Evolutionary conservation across 2,888 invertebrate species (phyloP).

Genomic region (Xanthorhoe spadicearia): DNA sequence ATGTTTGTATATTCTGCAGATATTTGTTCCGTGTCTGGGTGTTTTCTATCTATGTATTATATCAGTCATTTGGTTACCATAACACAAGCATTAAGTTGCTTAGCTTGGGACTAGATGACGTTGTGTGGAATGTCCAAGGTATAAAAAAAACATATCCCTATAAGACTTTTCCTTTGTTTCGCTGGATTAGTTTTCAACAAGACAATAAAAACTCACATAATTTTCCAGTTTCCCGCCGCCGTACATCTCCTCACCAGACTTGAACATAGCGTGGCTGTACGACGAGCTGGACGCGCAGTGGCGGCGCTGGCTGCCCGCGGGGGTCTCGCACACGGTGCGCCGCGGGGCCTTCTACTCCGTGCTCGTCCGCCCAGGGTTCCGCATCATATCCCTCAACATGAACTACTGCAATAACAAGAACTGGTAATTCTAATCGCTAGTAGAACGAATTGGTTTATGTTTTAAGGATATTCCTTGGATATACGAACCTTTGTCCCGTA

Average conservation of each 20-base stretch:
- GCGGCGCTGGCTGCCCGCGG: conserved; percentile 95
- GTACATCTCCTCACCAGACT: conserved; percentile 91
- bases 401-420: conserved; percentile 98
- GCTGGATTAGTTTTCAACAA: neutral
- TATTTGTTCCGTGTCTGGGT: too few species aligned
- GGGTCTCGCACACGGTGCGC: conserved; percentile 93
- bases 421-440: conserved; percentile 85
- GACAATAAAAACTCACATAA: conserved; percentile 12
- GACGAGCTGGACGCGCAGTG: conserved; percentile 95
- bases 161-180: too few species aligned
- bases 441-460: neutral
- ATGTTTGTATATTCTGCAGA: too few species aligned
- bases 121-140: too few species aligned
- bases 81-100: too few species aligned
- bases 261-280: conserved; percentile 96
- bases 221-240: conserved; percentile 93
- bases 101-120: too few species aligned
- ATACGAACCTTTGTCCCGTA: too few species aligned
- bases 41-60: too few species aligned
- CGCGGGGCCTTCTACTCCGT: conserved; percentile 97
- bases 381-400: conserved; percentile 97
- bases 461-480: too few species aligned
- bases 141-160: too few species aligned
- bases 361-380: conserved; percentile 94
- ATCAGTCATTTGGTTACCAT: too few species aligned